Conservation (phyloP, 1,140 invertebrate species). For the Leptinotarsa texana region DNA sequence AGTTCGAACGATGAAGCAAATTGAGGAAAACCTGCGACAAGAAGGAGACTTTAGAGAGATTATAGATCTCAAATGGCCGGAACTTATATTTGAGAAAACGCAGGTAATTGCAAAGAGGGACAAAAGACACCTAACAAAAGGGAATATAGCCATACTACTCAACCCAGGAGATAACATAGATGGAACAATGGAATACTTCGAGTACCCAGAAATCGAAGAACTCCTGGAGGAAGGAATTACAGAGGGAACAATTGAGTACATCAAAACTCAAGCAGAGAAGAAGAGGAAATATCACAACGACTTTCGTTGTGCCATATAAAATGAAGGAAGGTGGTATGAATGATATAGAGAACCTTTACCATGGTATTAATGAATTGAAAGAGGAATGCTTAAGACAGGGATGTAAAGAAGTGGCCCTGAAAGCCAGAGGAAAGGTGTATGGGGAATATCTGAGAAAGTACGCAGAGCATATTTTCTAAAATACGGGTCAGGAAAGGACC, state of each 20-base stretch:
- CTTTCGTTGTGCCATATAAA: neutral
- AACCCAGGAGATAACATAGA: neutral
- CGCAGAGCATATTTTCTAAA: neutral
- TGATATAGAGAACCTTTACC: neutral
- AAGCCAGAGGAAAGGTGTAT: neutral
- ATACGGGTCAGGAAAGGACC: neutral
- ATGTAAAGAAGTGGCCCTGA: neutral
- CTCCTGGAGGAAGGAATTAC: neutral
- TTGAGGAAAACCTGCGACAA: slow-evolving; percentile 11
- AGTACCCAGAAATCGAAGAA: slow-evolving; percentile 2
- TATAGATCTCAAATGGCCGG: neutral
- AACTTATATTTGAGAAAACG: neutral
- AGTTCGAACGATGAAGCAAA: neutral
- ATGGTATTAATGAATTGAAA: neutral
- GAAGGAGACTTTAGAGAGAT: neutral
- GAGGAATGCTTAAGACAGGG: neutral
- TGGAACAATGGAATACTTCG: neutral
- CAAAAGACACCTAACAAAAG: neutral
- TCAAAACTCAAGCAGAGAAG: neutral
- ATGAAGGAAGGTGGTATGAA: neutral
- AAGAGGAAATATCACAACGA: neutral
- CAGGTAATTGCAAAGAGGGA: neutral
- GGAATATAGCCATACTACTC: neutral
- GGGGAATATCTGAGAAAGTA: neutral
- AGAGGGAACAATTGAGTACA: slow-evolving; percentile 7